These are phyloP conservation scores for Nesogale talazaci DNA, from an alignment of 2,113 vertebrate species.

Conservation along the genomic window DNA sequence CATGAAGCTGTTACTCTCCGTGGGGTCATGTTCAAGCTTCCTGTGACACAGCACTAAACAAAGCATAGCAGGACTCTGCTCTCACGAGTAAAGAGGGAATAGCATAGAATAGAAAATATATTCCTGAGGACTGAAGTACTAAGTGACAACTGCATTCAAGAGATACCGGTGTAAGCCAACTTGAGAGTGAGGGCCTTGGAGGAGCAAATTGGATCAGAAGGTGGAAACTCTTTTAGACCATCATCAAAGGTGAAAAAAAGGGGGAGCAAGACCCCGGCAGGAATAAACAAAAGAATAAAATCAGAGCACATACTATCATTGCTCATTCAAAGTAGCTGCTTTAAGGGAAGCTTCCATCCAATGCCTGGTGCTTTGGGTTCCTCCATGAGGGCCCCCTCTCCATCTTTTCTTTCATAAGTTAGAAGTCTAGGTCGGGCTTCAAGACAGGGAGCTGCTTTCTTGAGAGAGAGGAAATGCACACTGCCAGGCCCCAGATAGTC, in stretches of 20 bases:
- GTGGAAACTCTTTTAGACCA: neutral
- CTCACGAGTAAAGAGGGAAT: too few relatives aligned
- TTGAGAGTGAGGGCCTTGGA: neutral
- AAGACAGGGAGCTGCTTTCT: neutral
- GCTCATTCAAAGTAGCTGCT: constrained; percentile 16
- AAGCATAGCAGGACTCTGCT: neutral
- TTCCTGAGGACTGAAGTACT: neutral
- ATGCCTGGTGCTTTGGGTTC: neutral
- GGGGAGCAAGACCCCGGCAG: neutral
- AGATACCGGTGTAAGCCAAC: neutral
- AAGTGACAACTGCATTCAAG: neutral
- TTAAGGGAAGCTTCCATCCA: neutral
- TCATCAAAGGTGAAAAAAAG: constrained; percentile 16
- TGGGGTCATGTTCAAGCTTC: neutral
- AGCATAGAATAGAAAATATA: neutral
- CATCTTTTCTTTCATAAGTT: neutral
- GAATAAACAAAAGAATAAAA: neutral
- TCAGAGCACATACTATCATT: neutral
- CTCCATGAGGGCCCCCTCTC: neutral
- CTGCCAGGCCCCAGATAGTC: neutral
- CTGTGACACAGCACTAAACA: neutral
- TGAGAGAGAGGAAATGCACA: neutral
- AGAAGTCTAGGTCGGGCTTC: neutral
- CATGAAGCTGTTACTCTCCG: neutral
- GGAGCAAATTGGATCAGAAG: neutral